Base-by-base conservation (phyloP, 53 echinoderm and acorn worm genomes). In the Hippasteria phrygiana region DNA sequence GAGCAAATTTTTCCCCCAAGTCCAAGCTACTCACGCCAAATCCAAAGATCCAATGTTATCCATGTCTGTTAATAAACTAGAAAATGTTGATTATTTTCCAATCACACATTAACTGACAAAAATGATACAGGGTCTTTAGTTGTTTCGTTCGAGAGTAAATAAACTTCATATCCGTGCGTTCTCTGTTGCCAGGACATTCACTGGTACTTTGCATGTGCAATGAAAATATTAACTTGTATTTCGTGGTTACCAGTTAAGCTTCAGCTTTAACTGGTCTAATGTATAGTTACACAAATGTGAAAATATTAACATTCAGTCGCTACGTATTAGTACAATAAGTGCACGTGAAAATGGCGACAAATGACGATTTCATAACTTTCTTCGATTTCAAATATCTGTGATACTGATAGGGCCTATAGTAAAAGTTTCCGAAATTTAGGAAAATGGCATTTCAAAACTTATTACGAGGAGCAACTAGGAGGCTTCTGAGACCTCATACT, bases 1-100 rank as follows among this genome's bases (percentile, higher is more conserved):
- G 48, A 31, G 17, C 12, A 53, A 12, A 29, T 33, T 18, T 55
- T 26, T 33, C 32, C 12, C 5, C 2, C 12, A 35, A 5, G 7
- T 34, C 8, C 27, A 13, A 28, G 10, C 36, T 71, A 93, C 93
- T 93, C 70, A 93, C 93, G 85, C 45, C 22, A 93, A 55, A 31
- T 93, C 89, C 24, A 93, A 71, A 45, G 93, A 43, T 73, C 93
- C 93, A 72, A 89, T 89, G n/a, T 24, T 89, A 75, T 93, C 93
- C 93, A 93, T 93, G 32, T 12, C 63, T 81, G 2, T 34, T 26
- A n/a, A 31, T 33, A 17, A 34, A 75, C 36, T 32, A 16, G 3
- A 54, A 67, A 35, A 67, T 37, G 1, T 37, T 28, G 63, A 3
- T 51, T 34, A 26, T 47, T 76, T 20, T 33, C 28, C 9, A 76